Percentiles rank a stretch among this genome's conserved stretches.
These are phyloP conservation scores for Amblyopsis rosae DNA, from an alignment of 2,113 vertebrate species.

Conservation along the genomic window DNA sequence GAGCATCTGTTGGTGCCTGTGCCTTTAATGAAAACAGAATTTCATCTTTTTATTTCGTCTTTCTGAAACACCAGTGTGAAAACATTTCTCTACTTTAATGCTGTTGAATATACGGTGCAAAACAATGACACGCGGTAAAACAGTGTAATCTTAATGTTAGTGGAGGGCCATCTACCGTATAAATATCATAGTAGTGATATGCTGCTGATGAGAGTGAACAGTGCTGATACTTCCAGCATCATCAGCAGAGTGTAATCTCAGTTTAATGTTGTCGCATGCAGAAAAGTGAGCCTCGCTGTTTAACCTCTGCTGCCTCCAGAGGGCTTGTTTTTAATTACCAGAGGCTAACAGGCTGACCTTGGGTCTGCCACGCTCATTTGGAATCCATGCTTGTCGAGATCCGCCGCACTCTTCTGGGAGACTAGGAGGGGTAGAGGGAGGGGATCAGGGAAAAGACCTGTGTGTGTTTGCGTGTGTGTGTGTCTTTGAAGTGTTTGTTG, in stretches of 20 bases:
- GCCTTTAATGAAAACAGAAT: constrained; percentile 37
- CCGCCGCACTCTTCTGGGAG: constrained; percentile 73
- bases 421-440: constrained; percentile 13
- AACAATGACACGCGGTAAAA: too few species aligned
- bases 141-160: too few species aligned
- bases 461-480: constrained; percentile 18
- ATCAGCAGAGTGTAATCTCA: constrained; percentile 65
- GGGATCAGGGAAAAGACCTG: constrained; percentile 45
- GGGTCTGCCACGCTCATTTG: constrained; percentile 80
- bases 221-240: constrained; percentile 40
- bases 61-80: neutral
- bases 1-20: constrained; percentile 49
- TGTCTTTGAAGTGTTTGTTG: constrained; percentile 27
- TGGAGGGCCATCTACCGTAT: constrained; percentile 3
- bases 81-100: too few species aligned
- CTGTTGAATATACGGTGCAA: too few species aligned
- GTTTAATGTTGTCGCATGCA: constrained; percentile 70
- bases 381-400: constrained; percentile 79
- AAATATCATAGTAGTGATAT: constrained; percentile 2
- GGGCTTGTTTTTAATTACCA: constrained; percentile 92
- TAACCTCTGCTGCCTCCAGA: constrained; percentile 83
- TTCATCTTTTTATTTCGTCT: constrained; percentile 21
- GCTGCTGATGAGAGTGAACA: neutral
- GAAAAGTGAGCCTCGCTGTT: constrained; percentile 76
- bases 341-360: constrained; percentile 87